Evolutionary conservation across 2,797 vertebrate genomes (phyloP).

Genomic region (Coregonus ussuriensis): DNA sequence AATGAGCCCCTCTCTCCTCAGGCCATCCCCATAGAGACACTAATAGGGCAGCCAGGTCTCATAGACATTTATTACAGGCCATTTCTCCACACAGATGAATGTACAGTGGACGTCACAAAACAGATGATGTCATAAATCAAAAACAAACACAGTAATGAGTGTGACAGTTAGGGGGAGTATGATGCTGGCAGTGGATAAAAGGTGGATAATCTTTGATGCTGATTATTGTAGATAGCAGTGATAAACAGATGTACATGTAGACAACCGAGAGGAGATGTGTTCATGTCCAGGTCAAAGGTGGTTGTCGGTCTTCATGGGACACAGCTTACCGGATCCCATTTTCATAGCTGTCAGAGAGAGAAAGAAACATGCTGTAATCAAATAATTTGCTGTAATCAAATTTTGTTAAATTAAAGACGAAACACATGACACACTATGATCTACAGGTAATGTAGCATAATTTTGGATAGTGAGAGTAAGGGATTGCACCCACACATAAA

Average conservation of each 20-base stretch:
- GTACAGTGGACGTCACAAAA: constrained; percentile 25
- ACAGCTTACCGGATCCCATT: constrained; percentile 64
- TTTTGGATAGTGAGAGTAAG: background rate
- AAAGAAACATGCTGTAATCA: background rate
- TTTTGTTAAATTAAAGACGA: background rate
- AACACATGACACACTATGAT: background rate
- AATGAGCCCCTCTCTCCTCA: constrained; percentile 13
- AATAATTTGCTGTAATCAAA: background rate
- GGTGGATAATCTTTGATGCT: background rate
- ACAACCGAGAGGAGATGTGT: constrained; percentile 11
- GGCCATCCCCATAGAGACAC: constrained; percentile 12
- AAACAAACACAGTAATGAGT: constrained; percentile 18
- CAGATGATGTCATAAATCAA: constrained; percentile 42
- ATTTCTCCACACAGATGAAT: constrained; percentile 33
- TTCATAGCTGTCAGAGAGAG: constrained; percentile 57
- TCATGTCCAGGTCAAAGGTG: constrained; percentile 39
- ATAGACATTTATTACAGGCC: constrained; percentile 43
- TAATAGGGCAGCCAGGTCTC: constrained; percentile 20
- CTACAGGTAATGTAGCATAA: no score
- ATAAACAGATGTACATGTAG: background rate
- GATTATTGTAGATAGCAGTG: background rate
- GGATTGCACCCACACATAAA: constrained; percentile 70
- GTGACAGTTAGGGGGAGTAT: constrained; percentile 28
- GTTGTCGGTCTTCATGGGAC: constrained; percentile 45
- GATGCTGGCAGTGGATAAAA: background rate